Percentiles rank a stretch among this genome's conserved stretches.
These are phyloP conservation scores for Drosophila auraria DNA, from an alignment of 1,140 invertebrate genomes.

Conservation along the genomic window DNA sequence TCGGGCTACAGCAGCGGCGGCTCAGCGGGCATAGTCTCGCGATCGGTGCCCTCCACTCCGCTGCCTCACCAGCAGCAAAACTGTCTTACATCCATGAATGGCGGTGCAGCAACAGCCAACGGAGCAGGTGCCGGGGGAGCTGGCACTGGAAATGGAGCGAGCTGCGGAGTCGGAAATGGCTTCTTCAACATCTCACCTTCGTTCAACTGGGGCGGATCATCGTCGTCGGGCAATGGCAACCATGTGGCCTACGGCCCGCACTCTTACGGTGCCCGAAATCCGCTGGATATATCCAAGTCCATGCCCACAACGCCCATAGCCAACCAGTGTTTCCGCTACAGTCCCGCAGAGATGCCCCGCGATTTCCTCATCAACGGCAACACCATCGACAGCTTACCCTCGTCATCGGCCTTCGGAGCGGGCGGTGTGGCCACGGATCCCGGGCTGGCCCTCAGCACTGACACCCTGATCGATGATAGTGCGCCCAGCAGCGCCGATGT, in stretches of 20 bases:
- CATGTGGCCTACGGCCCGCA: conserved; percentile 16
- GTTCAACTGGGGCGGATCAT: conserved; percentile 62
- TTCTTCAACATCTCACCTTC: conserved; percentile 70
- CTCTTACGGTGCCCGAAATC: conserved; percentile 50
- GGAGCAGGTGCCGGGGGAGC: neutral
- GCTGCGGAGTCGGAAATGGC: conserved; percentile 51
- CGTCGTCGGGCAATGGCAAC: conserved; percentile 27
- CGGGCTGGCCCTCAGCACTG: conserved; percentile 39
- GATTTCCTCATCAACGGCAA: conserved; percentile 88
- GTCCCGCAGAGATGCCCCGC: conserved; percentile 85
- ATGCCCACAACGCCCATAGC: conserved; percentile 88
- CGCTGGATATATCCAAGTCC: conserved; percentile 86
- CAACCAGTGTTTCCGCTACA: conserved; percentile 87
- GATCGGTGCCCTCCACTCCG: conserved; percentile 88
- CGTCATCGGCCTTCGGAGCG: conserved; percentile 59
- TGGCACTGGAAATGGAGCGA: conserved; percentile 17
- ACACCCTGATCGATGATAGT: conserved; percentile 68
- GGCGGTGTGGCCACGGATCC: conserved; percentile 41
- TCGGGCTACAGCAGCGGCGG: conserved; percentile 78
- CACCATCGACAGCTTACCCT: conserved; percentile 84
- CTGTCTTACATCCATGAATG: conserved; percentile 37
- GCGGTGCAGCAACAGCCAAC: neutral
- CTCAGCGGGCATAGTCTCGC: conserved; percentile 82
- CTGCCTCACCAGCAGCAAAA: conserved; percentile 85
- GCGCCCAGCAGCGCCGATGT: conserved; percentile 64